Evolutionary conservation across 2,888 invertebrate species (phyloP).

Genomic region (Scaeva pyrastri): DNA sequence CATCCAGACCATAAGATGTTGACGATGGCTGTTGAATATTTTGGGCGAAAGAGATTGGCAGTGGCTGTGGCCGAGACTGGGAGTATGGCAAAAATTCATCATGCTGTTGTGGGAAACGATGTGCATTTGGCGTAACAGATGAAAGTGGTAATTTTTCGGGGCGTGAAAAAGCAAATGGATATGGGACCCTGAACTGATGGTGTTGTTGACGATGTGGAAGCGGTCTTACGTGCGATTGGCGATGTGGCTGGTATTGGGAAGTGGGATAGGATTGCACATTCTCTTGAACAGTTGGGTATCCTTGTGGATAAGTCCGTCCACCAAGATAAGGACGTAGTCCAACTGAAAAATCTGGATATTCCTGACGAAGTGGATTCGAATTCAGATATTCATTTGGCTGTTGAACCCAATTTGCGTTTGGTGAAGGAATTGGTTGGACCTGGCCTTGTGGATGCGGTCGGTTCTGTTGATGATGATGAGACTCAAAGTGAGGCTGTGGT

Average conservation of each 20-base stretch:
- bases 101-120: neutral
- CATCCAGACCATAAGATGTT: neutral
- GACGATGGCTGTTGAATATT: neutral
- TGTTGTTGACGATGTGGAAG: too few species aligned
- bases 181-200: too few species aligned
- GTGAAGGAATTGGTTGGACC: slow-evolving; percentile 17
- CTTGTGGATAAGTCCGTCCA: too few species aligned
- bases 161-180: too few species aligned
- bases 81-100: neutral
- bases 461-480: too few species aligned
- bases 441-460: slow-evolving; percentile 55
- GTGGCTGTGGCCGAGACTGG: neutral
- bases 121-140: neutral
- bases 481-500: neutral
- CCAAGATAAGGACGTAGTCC: too few species aligned
- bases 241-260: too few species aligned
- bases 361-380: neutral
- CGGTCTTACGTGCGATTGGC: too few species aligned
- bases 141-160: neutral
- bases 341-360: too few species aligned
- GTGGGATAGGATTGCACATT: too few species aligned
- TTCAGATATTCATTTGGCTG: neutral
- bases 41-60: too few species aligned
- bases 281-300: too few species aligned
- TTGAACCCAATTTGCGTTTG: neutral